Evolutionary conservation across 2,888 invertebrate species (phyloP), one percentile per base, ranked within the genome.

Genomic region (Cataglyphis albicans): DNA sequence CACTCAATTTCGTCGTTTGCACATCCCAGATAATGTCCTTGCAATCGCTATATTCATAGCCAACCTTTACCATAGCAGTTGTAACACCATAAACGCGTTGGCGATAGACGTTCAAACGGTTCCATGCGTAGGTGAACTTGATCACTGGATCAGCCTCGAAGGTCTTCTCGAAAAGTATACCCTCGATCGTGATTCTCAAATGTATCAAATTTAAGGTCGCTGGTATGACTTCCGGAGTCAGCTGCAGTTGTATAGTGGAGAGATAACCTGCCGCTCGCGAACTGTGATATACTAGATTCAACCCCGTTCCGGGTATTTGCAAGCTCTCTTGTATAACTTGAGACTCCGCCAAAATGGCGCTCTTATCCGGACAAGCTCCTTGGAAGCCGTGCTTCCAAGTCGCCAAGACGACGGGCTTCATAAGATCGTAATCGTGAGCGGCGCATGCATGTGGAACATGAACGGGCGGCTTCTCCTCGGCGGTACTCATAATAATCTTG

Each of bases 71-170:
- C 93, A 98, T 96, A 0, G 99, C 99, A 0, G 98, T 98, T 0
- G 99, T 98, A 0, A 99, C 98, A 15, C 99, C 99, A 92, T 99
- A 99, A 9, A 99, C 99, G 87, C 98, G 96, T 95, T 99, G 99
- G 57, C 98, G 96, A 95, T 99, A 99, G 1, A 99, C 98, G 93
- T 99, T 99, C 64, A 98, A 95, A 83, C 99, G 96, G 94, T 99
- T 99, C 99, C 99, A 99, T 0, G 99, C 98, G 93, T 99, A 99
- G 0, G 98, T 99, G 95, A 98, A 99, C 93, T 99, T 99, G 88
- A 99, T 98, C 52, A 98, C 97, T 0, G 99, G 98, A 95, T 99
- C 99, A 0, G 99, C 99, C 95, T 99, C 99, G 93, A 99, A 99
- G 0, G 97, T 97, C 93, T 98, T 98, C 93, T 98, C 98, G 93